Percentiles rank a stretch among this genome's conserved stretches.
Evolutionary conservation across 2,888 invertebrate species (phyloP).

Genomic region (Argyresthia albistria): DNA sequence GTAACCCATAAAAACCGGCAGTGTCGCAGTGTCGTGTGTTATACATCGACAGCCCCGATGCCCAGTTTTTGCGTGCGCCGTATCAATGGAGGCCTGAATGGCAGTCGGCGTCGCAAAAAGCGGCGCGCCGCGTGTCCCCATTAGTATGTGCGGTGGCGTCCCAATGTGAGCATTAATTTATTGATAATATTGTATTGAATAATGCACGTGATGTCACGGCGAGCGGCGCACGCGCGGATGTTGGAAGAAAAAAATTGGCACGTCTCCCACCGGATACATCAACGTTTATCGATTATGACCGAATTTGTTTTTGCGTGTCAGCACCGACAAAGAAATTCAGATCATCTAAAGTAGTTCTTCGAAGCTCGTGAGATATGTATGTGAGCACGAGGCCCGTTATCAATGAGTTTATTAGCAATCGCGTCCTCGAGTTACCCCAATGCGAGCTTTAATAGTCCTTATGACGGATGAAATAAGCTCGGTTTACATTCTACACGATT

Average conservation of each 20-base stretch:
- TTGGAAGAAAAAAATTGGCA: too few species aligned
- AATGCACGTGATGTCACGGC: constrained; percentile 41
- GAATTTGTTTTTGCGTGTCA: too few species aligned
- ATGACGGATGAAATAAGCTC: too few species aligned
- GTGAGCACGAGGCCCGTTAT: too few species aligned
- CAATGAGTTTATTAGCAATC: too few species aligned
- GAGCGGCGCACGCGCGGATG: constrained; percentile 38
- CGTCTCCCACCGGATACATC: too few species aligned
- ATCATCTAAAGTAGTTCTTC: background rate
- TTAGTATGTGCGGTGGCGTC: constrained; percentile 60
- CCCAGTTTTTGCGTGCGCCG: constrained; percentile 44
- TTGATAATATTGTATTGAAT: constrained; percentile 60
- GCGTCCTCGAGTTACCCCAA: too few species aligned
- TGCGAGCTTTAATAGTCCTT: too few species aligned
- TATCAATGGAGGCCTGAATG: constrained; percentile 67
- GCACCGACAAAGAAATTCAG: background rate
- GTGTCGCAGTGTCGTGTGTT: constrained; percentile 43
- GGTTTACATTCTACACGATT: too few species aligned
- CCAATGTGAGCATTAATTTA: constrained; percentile 67
- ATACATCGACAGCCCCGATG: constrained; percentile 19
- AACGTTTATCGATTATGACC: too few species aligned
- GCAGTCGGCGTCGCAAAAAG: constrained; percentile 42
- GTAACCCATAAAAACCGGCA: constrained; percentile 33
- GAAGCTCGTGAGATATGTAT: too few species aligned
- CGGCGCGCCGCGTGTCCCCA: constrained; percentile 57